Base-by-base conservation (phyloP, 1,140 invertebrate species). In the Eufriesea mexicana region DNA sequence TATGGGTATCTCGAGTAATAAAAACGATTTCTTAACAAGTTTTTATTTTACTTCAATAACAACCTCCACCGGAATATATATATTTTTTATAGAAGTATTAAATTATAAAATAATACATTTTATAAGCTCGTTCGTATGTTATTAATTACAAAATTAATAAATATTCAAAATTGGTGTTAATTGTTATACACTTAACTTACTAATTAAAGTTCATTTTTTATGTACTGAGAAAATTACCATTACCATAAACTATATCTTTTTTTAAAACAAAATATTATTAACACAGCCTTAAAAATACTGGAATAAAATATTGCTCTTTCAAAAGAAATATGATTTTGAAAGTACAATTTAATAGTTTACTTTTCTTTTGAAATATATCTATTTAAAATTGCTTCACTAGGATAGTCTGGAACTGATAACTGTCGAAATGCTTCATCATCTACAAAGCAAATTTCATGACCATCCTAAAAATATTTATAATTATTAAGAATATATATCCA, bases 391-490 rank as follows among this genome's bases (percentile, higher is more conserved):
- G 95, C 93, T 88, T 98, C 97, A 70, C 97, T 98, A 76, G 97
- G 95, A 16, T 97, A 96, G 91, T 99, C 99, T 18, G 98, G 95
- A 90, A 97, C 95, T 0, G 98, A 99, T 49, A 99, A 94, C 91
- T 99, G 95, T 49, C 96, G 94, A 94, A 99, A 99, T 47, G 96
- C 98, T 95, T 99, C 98, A 90, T 99, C 98, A 86, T 99, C 98
- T 23, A 99, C 99, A 94, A 99, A 99, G 94, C 99, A 99, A 84
- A 99, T 99, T 95, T 99, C 99, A 95, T 99, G 99, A 2, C 96
- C 98, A 95, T 99, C 98, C 96, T 96, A 77, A 89, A 67, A 83
- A 83, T 67, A 81, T 59, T 61, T 23, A 72, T 16, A 42, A 55
- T 66, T 68, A 68, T 70, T 78, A 47, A 49, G 35, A 61, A 45